Evolutionary conservation across 64 coral and sea anemone species (phyloP).

Genomic region (Actinia tenebrosa): DNA sequence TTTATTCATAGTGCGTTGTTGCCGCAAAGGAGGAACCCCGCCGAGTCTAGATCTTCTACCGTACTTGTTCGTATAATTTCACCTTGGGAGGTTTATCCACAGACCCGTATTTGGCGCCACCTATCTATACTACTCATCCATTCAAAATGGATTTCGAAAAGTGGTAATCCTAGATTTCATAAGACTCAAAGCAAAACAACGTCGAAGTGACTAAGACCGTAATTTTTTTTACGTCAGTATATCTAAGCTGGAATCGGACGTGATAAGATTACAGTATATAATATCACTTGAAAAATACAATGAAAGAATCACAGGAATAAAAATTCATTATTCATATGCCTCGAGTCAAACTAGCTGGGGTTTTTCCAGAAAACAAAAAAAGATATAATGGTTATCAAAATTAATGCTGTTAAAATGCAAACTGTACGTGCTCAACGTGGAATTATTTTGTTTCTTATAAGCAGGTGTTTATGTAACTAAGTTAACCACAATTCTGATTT

Average conservation of each 20-base stretch:
- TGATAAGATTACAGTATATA: too few relatives aligned
- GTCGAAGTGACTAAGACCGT: not conserved
- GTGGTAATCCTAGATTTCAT: not conserved
- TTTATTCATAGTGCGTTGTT: not conserved
- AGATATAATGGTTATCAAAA: not conserved
- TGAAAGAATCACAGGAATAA: not conserved
- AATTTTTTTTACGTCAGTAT: too few relatives aligned
- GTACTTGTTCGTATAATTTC: not conserved
- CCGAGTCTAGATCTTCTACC: not conserved
- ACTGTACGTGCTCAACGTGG: not conserved
- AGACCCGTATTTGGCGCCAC: not conserved
- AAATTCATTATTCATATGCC: not conserved
- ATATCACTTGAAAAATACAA: too few relatives aligned
- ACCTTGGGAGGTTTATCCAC: conserved; percentile 22
- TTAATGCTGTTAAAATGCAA: not conserved
- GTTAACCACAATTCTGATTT: not conserved
- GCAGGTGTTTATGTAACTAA: not conserved
- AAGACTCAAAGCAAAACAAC: not conserved
- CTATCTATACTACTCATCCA: not conserved
- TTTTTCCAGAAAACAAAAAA: not conserved
- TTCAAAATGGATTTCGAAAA: not conserved
- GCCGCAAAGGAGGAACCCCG: not conserved
- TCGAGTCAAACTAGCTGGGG: not conserved
- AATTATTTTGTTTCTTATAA: not conserved
- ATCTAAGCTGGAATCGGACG: too few relatives aligned